Conservation (phyloP, 2,797 vertebrate genomes). For the Phalanger gymnotis region DNA sequence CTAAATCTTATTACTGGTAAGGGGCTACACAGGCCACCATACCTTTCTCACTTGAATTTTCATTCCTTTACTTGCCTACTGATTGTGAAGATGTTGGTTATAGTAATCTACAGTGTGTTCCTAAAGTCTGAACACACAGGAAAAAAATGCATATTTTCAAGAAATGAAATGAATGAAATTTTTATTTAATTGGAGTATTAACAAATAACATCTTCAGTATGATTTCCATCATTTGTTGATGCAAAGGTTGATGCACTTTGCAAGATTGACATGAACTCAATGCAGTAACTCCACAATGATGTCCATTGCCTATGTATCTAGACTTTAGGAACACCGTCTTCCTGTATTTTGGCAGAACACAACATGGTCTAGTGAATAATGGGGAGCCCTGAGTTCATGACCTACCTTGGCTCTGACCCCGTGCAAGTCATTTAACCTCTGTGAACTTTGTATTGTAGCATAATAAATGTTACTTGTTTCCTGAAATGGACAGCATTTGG, state of each 20-base stretch:
- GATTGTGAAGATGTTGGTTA: not conserved
- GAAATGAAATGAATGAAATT: too few species aligned
- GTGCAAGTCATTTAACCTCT: not conserved
- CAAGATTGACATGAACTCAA: too few species aligned
- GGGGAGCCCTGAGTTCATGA: not conserved
- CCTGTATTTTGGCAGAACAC: not conserved
- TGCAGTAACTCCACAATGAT: too few species aligned
- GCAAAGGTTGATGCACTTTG: too few species aligned
- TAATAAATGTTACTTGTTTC: not conserved
- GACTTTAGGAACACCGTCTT: too few species aligned
- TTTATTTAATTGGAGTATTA: too few species aligned
- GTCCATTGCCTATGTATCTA: too few species aligned
- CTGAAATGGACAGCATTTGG: not conserved
- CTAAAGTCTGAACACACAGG: too few species aligned
- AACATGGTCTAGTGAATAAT: not conserved
- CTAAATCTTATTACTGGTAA: not conserved
- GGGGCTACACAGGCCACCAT: not conserved
- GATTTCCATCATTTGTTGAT: too few species aligned
- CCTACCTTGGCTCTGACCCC: not conserved
- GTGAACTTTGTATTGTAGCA: not conserved
- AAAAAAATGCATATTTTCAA: too few species aligned
- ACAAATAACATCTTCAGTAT: too few species aligned
- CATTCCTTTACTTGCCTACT: not conserved
- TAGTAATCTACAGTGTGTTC: too few species aligned
- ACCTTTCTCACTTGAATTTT: not conserved